Evolutionary conservation across 2,113 vertebrate species (phyloP), one percentile per base, ranked within the genome.

Genomic region (Boulengeromyrus knoepffleri): DNA sequence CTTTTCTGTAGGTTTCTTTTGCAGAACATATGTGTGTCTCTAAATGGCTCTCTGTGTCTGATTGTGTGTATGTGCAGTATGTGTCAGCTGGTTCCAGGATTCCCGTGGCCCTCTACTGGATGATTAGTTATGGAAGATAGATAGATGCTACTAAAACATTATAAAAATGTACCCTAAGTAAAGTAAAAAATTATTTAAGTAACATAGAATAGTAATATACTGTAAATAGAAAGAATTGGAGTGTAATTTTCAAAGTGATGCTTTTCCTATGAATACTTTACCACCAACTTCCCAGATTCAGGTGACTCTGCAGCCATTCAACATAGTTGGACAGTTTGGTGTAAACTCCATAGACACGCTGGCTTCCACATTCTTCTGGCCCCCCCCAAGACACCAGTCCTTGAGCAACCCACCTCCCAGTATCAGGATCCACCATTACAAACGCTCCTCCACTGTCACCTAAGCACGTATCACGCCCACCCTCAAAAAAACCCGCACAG

Each of bases 351-450:
- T 99, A 99, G 1, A 99, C 97, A 49, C 98, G 96, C 87, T 97
- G 97, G 92, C 97, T 98, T 19, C 99, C 99, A 0, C 99, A 99
- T 56, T 98, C 97, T 93, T 99, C 98, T 0, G 98, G 98, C 0
- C 99, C 98, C 0, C 97, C 98, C 99, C 99, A 99, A 0, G 99
- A 99, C 90, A 99, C 99, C 90, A 99, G 91, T 13, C 99, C 99
- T 85, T 98, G 97, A 90, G 95, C 99, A 74, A 95, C 96, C 99
- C 99, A 99, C 62, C 94, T 94, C 42, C 90, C 94, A 0, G 92
- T 96, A 85, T 56, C 90, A 0, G 95, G 91, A 21, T 99, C 97
- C 91, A 97, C 94, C 89, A 96, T 97, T 84, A 98, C 95, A 0
- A 99, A 99, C 0, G 97, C 98, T 47, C 98, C 99, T 0, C 98